Evolutionary conservation across 2,113 vertebrate genomes (phyloP).

Genomic region (Lota lota): DNA sequence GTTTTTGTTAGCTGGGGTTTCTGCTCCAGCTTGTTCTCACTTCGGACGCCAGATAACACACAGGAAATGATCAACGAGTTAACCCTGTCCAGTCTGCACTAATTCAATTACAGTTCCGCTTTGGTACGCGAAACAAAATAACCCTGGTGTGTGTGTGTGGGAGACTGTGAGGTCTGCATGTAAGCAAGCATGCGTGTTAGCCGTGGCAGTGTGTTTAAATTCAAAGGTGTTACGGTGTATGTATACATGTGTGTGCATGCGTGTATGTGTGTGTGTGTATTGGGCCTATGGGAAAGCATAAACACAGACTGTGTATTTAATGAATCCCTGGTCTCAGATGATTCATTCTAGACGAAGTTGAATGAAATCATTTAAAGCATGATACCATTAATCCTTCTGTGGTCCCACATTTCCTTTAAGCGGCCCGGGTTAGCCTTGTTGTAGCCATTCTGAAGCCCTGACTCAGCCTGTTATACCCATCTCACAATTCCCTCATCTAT

Average conservation of each 20-base stretch:
- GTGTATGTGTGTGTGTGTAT: neutral
- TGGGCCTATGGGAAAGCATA: neutral
- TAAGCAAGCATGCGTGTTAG: neutral
- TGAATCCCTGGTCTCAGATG: neutral
- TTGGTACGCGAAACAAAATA: neutral
- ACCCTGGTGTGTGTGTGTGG: slow-evolving; percentile 6
- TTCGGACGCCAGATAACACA: neutral
- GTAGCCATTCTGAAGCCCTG: neutral
- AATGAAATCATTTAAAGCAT: neutral
- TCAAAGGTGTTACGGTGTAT: neutral
- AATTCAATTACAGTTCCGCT: slow-evolving; percentile 23
- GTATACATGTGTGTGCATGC: neutral
- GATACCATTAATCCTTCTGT: neutral
- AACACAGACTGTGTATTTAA: neutral
- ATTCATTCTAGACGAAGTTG: neutral
- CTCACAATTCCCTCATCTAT: no score
- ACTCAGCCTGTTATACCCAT: no score
- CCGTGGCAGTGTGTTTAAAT: slow-evolving; percentile 1
- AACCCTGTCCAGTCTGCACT: slow-evolving; percentile 11
- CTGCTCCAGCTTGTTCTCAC: neutral
- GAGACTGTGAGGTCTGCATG: neutral
- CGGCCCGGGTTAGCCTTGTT: neutral
- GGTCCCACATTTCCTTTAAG: neutral
- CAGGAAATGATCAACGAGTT: slow-evolving; percentile 27
- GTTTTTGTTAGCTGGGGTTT: neutral